Evolutionary conservation across 2,113 vertebrate species (phyloP).

Genomic region (Caranx melampygus): DNA sequence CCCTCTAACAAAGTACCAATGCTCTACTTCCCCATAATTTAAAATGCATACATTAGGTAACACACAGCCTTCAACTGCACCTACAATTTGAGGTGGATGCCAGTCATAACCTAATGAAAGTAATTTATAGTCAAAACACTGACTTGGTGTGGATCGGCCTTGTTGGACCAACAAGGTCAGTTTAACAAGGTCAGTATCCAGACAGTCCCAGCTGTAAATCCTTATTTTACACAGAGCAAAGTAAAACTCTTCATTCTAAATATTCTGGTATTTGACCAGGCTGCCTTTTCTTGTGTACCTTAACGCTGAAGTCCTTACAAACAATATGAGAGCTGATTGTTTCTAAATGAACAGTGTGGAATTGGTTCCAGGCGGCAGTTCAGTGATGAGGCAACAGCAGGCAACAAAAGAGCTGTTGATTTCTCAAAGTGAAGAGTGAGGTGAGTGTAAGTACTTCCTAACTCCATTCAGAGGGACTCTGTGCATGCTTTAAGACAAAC

Average conservation of each 20-base stretch:
- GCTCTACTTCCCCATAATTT: not conserved
- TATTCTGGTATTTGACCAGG: not conserved
- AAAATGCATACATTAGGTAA: not conserved
- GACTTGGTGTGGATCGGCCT: not conserved
- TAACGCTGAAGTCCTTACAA: slow-evolving; percentile 12
- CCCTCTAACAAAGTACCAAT: not conserved
- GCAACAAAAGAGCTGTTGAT: slow-evolving; percentile 38
- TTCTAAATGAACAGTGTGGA: slow-evolving; percentile 35
- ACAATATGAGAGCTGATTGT: not conserved
- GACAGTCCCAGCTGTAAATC: not conserved
- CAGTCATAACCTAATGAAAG: not conserved
- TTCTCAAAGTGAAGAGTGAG: not conserved
- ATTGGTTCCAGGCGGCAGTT: slow-evolving; percentile 26
- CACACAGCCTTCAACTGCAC: not conserved
- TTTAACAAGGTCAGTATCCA: not conserved
- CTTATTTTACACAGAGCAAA: not conserved
- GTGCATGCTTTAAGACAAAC: slow-evolving; percentile 6
- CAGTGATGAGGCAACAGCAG: slow-evolving; percentile 43
- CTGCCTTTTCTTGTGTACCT: not conserved
- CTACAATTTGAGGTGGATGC: not conserved
- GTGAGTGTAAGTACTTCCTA: slow-evolving; percentile 11
- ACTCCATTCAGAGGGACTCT: slow-evolving; percentile 14
- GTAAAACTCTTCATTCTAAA: slow-evolving; percentile 1
- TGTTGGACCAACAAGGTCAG: not conserved
- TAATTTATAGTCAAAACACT: not conserved